A percentile compares a stretch with the other conserved stretches of the same genome.
Conservation (phyloP, 2,888 invertebrate genomes). For the Dicycla oo region DNA sequence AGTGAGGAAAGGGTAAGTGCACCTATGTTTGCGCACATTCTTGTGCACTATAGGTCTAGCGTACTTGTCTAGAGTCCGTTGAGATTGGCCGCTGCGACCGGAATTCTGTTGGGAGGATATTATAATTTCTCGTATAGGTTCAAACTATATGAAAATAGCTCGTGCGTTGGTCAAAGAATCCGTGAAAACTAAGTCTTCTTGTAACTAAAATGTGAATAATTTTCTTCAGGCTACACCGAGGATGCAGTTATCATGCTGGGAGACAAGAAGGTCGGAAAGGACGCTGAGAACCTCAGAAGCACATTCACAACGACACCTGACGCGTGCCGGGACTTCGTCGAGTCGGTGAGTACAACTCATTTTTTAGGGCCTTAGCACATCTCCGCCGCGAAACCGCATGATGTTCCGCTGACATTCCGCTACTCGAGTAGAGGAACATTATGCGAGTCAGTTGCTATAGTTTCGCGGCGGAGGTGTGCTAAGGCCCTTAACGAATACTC, state of each 20-base stretch:
- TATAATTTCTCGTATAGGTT: neutral
- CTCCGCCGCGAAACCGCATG: too few species aligned
- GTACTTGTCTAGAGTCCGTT: neutral
- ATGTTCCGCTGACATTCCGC: too few species aligned
- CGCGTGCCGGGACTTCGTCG: conserved; percentile 92
- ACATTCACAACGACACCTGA: conserved; percentile 90
- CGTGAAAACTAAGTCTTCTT: neutral
- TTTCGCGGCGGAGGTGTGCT: too few species aligned
- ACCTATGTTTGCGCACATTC: neutral
- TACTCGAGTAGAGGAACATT: too few species aligned
- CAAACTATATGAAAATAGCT: neutral
- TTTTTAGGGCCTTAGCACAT: too few species aligned
- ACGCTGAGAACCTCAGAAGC: conserved; percentile 88
- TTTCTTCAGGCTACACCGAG: conserved; percentile 88
- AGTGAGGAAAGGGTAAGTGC: neutral
- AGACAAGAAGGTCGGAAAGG: conserved; percentile 92
- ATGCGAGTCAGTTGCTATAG: too few species aligned
- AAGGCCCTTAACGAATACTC: too few species aligned
- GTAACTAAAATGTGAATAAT: neutral
- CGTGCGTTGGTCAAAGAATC: neutral
- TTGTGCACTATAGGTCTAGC: neutral
- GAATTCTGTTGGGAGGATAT: too few species aligned
- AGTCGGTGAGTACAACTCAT: conserved; percentile 87
- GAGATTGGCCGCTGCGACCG: too few species aligned
- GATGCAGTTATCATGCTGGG: conserved; percentile 91